Evolutionary conservation across 2,888 invertebrate species (phyloP).

Genomic region (Agrilus mali): DNA sequence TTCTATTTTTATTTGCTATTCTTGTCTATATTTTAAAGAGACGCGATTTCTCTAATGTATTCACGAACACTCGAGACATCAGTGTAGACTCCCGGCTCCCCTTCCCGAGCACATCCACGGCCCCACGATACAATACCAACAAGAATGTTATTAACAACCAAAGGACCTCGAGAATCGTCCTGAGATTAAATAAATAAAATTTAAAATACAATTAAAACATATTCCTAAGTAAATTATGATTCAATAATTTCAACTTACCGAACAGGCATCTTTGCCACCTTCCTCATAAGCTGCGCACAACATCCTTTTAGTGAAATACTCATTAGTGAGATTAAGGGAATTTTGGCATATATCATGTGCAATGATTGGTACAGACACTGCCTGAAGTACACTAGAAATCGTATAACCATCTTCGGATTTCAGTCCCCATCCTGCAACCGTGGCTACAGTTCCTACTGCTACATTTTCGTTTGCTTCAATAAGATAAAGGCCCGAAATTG

Average conservation of each 20-base stretch:
- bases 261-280: slow-evolving; percentile 13
- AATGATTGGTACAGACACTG: slow-evolving; percentile 11
- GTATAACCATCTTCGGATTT: slow-evolving; percentile 6
- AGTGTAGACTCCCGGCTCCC: slow-evolving; percentile 20
- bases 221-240: too few relatives aligned
- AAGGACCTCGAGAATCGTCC: slow-evolving; percentile 24
- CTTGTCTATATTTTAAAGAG: too few relatives aligned
- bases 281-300: slow-evolving; percentile 14
- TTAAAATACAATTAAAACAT: neutral
- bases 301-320: slow-evolving; percentile 11
- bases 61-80: slow-evolving; percentile 14
- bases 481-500: slow-evolving; percentile 5
- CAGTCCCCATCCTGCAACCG: slow-evolving; percentile 13
- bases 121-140: slow-evolving; percentile 24
- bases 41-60: slow-evolving; percentile 8
- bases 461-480: slow-evolving; percentile 5
- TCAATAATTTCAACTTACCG: slow-evolving; percentile 5
- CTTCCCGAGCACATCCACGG: slow-evolving; percentile 17
- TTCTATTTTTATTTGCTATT: too few relatives aligned
- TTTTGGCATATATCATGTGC: slow-evolving; percentile 7
- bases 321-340: slow-evolving; percentile 4
- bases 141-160: slow-evolving; percentile 15
- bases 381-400: slow-evolving; percentile 7
- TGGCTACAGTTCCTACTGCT: slow-evolving; percentile 4
- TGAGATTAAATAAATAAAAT: slow-evolving; percentile 6